These are phyloP conservation scores for Tenebrio molitor DNA, from an alignment of 1,140 invertebrate species.

Conservation along the genomic window DNA sequence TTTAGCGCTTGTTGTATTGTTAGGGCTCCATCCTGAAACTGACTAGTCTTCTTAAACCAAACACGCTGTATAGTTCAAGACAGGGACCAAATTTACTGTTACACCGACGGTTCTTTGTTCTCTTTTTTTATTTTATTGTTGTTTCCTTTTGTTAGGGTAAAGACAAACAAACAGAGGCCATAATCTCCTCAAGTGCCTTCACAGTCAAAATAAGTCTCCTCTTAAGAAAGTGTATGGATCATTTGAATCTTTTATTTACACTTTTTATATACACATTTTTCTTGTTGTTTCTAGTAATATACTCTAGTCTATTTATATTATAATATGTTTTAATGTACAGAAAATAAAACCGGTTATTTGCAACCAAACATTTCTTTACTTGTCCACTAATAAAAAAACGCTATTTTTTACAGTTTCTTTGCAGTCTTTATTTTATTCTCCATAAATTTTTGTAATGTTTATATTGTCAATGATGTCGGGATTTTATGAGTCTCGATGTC, in stretches of 20 bases:
- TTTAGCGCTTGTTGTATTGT: slow-evolving; percentile 1
- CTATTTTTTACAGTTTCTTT: no score
- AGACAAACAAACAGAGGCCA: slow-evolving; percentile 9
- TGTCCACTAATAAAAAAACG: no score
- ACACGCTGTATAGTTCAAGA: neutral
- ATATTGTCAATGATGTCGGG: no score
- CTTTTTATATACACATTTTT: slow-evolving; percentile 33
- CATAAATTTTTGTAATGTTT: no score
- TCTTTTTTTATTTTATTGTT: neutral
- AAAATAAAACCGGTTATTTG: slow-evolving; percentile 31
- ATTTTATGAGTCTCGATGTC: no score
- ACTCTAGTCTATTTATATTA: slow-evolving; percentile 24
- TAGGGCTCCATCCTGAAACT: neutral
- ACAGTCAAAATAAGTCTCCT: neutral
- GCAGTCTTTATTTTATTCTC: no score
- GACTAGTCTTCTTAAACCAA: slow-evolving; percentile 30
- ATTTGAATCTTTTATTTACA: slow-evolving; percentile 27
- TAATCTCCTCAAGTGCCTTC: slow-evolving; percentile 22
- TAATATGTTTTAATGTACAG: slow-evolving; percentile 21
- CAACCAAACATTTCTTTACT: no score
- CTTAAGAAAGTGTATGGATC: slow-evolving; percentile 19
- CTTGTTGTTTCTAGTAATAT: slow-evolving; percentile 31
- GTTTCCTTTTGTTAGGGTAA: slow-evolving; percentile 12
- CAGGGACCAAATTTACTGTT: slow-evolving; percentile 34
- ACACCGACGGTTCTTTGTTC: neutral